These are phyloP conservation scores for Falco rusticolus DNA, from an alignment of 2,797 vertebrate genomes.

Conservation along the genomic window DNA sequence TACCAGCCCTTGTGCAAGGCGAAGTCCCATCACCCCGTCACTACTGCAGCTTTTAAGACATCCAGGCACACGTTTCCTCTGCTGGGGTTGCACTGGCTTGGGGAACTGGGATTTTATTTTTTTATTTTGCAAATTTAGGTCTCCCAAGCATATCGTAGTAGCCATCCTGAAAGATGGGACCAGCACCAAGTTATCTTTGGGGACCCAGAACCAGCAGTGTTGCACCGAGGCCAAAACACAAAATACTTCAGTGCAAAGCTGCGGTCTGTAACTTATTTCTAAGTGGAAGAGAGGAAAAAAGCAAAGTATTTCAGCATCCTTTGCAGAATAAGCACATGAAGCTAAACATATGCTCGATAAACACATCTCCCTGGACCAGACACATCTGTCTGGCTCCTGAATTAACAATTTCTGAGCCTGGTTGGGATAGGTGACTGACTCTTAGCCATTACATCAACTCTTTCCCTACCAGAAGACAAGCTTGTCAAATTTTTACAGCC, in stretches of 20 bases:
- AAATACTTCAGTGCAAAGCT: neutral
- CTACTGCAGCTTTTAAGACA: too few species aligned
- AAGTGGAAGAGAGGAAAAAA: neutral
- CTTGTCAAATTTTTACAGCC: neutral
- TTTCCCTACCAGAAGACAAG: neutral
- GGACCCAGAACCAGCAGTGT: neutral
- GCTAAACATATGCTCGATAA: neutral
- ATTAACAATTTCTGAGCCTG: neutral
- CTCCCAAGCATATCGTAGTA: rapidly evolving
- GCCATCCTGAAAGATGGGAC: neutral
- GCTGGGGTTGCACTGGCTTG: neutral
- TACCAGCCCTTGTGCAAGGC: neutral
- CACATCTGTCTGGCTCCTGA: neutral
- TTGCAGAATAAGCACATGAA: neutral
- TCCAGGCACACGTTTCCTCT: rapidly evolving
- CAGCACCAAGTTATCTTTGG: too few species aligned
- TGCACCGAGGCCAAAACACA: neutral
- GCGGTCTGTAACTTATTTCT: neutral
- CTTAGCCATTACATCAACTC: neutral
- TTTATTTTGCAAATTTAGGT: neutral
- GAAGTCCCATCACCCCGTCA: rapidly evolving
- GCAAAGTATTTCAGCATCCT: neutral
- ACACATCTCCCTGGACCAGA: neutral
- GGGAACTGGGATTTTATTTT: rapidly evolving
- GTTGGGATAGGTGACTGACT: neutral